phyloP scores from a whole-genome alignment of 2,888 invertebrate species.

The Leptinotarsa peninsularis region DNA sequence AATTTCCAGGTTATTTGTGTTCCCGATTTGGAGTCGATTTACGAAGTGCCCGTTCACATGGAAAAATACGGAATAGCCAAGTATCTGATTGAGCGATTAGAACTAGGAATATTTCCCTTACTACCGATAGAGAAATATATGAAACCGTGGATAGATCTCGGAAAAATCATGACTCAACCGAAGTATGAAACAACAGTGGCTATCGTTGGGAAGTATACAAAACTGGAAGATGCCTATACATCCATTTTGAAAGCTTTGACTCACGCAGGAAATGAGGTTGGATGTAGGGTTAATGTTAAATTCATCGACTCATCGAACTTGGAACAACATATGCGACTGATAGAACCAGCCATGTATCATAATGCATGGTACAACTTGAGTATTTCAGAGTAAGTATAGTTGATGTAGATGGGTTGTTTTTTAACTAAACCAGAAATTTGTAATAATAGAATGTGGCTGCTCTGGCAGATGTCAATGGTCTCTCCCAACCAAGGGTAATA shows the following conservation, averaged over 20 bases:
- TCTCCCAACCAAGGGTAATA: no score
- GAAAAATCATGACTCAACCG: slow-evolving; percentile 85
- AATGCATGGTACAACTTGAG: slow-evolving; percentile 95
- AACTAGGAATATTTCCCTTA: slow-evolving; percentile 76
- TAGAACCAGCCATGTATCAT: slow-evolving; percentile 87
- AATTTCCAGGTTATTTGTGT: slow-evolving; percentile 73
- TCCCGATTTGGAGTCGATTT: slow-evolving; percentile 94
- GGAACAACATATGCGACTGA: slow-evolving; percentile 78
- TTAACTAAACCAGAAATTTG: not conserved
- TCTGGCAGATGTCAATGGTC: no score
- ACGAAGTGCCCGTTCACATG: slow-evolving; percentile 94
- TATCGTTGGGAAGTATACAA: slow-evolving; percentile 97
- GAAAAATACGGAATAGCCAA: slow-evolving; percentile 90
- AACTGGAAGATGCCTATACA: slow-evolving; percentile 94
- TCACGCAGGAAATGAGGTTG: slow-evolving; percentile 89
- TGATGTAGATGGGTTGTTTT: not conserved
- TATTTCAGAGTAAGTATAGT: slow-evolving; percentile 78
- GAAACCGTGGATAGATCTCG: slow-evolving; percentile 90
- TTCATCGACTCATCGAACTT: slow-evolving; percentile 93
- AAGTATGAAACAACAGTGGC: slow-evolving; percentile 89
- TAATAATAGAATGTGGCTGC: no score
- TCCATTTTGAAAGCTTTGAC: slow-evolving; percentile 95
- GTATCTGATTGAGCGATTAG: slow-evolving; percentile 84
- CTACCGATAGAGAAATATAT: slow-evolving; percentile 78
- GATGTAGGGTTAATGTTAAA: slow-evolving; percentile 86